These are phyloP conservation scores for Amazona vittata DNA, from an alignment of 2,113 vertebrate genomes.

Conservation along the genomic window DNA sequence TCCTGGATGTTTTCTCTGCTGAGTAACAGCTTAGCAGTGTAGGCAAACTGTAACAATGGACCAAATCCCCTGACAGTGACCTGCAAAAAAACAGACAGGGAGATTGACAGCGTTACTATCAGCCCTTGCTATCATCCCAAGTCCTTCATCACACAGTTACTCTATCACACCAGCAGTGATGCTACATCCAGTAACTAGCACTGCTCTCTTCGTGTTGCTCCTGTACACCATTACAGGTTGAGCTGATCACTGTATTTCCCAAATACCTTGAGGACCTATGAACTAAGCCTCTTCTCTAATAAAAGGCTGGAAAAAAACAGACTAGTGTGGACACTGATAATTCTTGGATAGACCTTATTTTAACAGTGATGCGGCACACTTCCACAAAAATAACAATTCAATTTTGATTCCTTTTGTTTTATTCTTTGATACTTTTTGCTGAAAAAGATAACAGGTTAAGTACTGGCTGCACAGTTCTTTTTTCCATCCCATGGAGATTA, in stretches of 20 bases:
- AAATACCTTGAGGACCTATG: background rate
- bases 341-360: background rate
- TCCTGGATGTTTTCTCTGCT: conserved; percentile 99
- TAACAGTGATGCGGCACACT: background rate
- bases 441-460: background rate
- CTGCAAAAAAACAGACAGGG: conserved; percentile 79
- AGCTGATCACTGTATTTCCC: background rate
- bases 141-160: conserved; percentile 68
- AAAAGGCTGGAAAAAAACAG: background rate
- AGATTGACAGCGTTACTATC: conserved; percentile 85
- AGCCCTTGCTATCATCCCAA: conserved; percentile 76
- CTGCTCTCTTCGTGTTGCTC: background rate
- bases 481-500: background rate
- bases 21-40: conserved; percentile 98
- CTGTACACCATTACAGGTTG: background rate
- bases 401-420: background rate
- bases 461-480: background rate
- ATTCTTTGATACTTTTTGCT: background rate
- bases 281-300: conserved; percentile 24
- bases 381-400: background rate
- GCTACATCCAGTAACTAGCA: conserved; percentile 31
- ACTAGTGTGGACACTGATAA: background rate
- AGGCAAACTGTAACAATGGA: conserved; percentile 98
- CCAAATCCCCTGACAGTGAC: conserved; percentile 98
- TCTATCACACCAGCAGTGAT: conserved; percentile 70